Conservation (phyloP, 1,140 invertebrate genomes). For the Papilio helenus region DNA sequence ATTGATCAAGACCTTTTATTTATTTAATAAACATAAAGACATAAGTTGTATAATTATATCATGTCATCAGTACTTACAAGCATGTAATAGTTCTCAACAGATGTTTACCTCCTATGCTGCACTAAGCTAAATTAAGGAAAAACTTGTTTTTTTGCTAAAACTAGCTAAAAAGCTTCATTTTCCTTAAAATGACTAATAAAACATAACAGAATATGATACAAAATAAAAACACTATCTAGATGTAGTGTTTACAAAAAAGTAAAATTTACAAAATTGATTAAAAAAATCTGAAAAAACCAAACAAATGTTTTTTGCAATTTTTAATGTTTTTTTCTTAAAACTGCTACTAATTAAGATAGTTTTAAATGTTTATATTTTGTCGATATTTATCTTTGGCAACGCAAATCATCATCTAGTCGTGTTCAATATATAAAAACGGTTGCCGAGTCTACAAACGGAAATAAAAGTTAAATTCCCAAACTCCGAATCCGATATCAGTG, state of each 20-base stretch:
- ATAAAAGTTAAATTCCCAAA: slow-evolving; percentile 57
- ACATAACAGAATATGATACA: too few species aligned
- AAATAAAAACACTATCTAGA: not conserved
- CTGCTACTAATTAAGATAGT: not conserved
- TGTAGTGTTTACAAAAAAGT: not conserved
- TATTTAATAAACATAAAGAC: not conserved
- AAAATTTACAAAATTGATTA: not conserved
- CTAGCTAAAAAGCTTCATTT: not conserved
- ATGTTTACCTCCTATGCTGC: too few species aligned
- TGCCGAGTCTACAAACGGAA: slow-evolving; percentile 18
- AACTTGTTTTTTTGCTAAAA: not conserved
- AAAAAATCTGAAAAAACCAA: not conserved
- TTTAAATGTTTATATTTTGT: not conserved
- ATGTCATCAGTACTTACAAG: not conserved
- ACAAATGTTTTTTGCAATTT: not conserved
- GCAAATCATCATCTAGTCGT: not conserved
- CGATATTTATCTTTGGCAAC: not conserved
- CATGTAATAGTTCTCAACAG: too few species aligned
- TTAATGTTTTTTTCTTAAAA: not conserved
- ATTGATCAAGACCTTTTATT: not conserved
- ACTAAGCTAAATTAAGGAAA: not conserved
- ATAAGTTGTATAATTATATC: not conserved
- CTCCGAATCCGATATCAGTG: slow-evolving; percentile 79
- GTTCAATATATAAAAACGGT: not conserved
- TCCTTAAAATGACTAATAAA: not conserved